Percentiles rank a stretch among this genome's conserved stretches.
Evolutionary conservation across 1,140 invertebrate genomes (phyloP).

Genomic region (Hypsibius dujardini): DNA sequence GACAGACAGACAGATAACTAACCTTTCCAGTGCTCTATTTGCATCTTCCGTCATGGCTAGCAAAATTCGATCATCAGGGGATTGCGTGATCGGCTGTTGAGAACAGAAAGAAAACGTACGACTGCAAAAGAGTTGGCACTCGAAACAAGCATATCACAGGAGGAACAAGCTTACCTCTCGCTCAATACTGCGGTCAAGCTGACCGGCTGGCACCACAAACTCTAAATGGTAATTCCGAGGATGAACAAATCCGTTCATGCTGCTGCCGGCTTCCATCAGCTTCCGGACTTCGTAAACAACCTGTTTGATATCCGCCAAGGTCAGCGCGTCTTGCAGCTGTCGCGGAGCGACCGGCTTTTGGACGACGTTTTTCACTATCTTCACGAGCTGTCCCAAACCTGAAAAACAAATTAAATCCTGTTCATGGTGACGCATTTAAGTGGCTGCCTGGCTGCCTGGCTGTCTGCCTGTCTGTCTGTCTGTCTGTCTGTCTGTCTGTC

Average conservation of each 20-base stretch:
- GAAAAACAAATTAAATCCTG: no score
- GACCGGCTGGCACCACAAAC: not conserved
- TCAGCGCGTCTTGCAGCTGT: not conserved
- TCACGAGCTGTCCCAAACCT: not conserved
- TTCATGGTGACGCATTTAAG: no score
- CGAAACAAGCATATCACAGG: not conserved
- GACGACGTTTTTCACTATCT: not conserved
- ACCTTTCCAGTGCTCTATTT: no score
- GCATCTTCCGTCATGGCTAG: no score
- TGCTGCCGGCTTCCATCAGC: not conserved
- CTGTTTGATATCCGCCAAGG: not conserved
- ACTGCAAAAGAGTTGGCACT: not conserved
- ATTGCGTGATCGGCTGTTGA: no score
- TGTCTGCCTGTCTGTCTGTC: no score
- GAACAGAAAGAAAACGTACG: no score
- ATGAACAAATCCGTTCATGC: not conserved
- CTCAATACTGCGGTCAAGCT: not conserved
- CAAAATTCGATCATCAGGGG: no score
- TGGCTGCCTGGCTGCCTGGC: no score
- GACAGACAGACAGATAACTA: not conserved
- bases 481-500: no score
- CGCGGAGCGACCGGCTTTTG: not conserved
- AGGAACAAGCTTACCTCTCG: not conserved
- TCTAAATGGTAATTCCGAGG: slow-evolving; percentile 6
- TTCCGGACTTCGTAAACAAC: slow-evolving; percentile 1